Evolutionary conservation across 2,113 vertebrate species (phyloP), one percentile per base, ranked within the genome.

Genomic region (Acanthochromis polyacanthus): DNA sequence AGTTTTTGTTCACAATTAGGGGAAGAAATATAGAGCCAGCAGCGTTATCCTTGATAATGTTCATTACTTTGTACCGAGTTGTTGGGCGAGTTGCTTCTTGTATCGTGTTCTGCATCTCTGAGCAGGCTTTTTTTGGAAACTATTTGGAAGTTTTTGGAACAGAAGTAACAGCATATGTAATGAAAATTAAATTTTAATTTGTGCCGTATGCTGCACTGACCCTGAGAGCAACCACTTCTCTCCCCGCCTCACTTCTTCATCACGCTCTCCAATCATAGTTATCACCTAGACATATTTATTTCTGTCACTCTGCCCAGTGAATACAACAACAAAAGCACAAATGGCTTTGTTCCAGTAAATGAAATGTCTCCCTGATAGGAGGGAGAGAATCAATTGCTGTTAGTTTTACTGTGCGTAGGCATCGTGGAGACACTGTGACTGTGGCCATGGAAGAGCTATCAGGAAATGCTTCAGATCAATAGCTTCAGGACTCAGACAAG

Each of bases 331-430:
- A 80, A 82, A 87, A 85, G 77, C 63, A 76, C 67, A 74, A 83
- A 73, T 83, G 78, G 81, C 81, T 84, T 88, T 90, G 78, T 84
- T 91, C 82, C 80, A 78, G 78, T 80, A 71, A 91, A 88, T 88
- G 59, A 89, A 89, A 89, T 57, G 72, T 85, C 82, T 86, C 52
- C 12, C 53, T 78, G 81, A 87, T 55, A 71, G 72, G 48, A 40
- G 45, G 25, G 32, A 60, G 68, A 65, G 67, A 87, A 88, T 92
- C 85, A 83, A 84, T 90, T 43, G 80, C 73, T 71, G 73, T 71
- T 82, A 61, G 82, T 78, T 84, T 82, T 70, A 61, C 66, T 76
- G 73, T 79, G 74, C 53, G 43, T 64, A 36, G 71, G 71, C 57
- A 63, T 80, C 2, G 17, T 45, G 43, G 78, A 78, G 79, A 81